A percentile compares a stretch with the other conserved stretches of the same genome.
Conservation (phyloP, 2,797 vertebrate species). For the Vireo griseus region DNA sequence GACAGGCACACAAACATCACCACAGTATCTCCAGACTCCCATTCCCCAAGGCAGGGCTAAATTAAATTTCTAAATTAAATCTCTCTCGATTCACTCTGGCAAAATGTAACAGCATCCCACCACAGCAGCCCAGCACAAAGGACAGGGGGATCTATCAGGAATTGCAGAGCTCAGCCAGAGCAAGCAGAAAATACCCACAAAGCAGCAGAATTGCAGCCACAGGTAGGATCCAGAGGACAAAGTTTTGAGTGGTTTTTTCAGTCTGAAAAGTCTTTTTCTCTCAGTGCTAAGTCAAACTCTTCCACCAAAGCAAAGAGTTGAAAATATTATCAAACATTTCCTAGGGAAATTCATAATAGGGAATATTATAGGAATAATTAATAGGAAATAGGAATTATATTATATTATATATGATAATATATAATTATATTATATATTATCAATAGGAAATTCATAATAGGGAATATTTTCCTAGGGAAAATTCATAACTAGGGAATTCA, state of each 20-base stretch:
- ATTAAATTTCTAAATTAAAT: background rate
- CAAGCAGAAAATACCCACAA: background rate
- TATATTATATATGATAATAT: too few relatives aligned
- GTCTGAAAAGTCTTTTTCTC: background rate
- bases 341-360: too few relatives aligned
- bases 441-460: too few relatives aligned
- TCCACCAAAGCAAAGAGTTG: background rate
- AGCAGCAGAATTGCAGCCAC: background rate
- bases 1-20: background rate
- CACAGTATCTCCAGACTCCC: background rate
- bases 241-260: background rate
- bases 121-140: background rate
- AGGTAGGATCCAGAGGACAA: fast-evolving
- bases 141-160: background rate
- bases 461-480: too few relatives aligned
- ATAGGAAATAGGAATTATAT: too few relatives aligned
- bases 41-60: background rate
- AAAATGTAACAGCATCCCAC: background rate
- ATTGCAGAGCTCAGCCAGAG: background rate
- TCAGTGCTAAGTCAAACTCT: background rate
- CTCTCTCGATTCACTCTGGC: background rate
- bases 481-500: background rate
- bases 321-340: background rate
- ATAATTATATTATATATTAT: too few relatives aligned
- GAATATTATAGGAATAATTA: too few relatives aligned